Percentiles rank a stretch among this genome's conserved stretches.
phyloP scores from a whole-genome alignment of 2,113 vertebrate genomes.

The Alligator sinensis region DNA sequence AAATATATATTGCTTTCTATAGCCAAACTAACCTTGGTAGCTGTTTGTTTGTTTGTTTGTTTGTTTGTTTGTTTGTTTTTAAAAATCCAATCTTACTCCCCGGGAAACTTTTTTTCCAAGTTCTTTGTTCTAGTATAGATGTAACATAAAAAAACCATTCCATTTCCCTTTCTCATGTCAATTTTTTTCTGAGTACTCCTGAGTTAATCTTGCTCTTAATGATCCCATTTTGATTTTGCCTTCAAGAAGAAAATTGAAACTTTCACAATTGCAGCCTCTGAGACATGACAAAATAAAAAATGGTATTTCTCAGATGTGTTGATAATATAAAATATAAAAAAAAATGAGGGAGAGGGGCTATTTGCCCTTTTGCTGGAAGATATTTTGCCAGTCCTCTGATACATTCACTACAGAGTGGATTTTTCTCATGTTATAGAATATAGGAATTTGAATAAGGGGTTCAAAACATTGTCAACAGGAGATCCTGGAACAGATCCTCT shows the following conservation, averaged over 20 bases:
- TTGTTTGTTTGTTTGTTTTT: background rate
- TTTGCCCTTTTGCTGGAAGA: background rate
- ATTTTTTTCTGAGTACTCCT: background rate
- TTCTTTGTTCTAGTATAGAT: background rate
- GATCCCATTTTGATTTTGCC: background rate
- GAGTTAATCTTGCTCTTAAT: background rate
- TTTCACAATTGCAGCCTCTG: background rate
- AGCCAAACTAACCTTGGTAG: background rate
- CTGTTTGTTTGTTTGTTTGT: background rate
- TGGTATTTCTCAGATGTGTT: background rate
- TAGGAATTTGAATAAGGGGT: background rate
- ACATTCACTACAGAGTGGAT: background rate
- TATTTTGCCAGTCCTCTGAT: background rate
- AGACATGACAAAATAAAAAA: background rate
- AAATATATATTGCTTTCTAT: background rate
- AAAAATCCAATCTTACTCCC: background rate
- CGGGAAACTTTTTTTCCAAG: background rate
- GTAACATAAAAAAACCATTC: background rate
- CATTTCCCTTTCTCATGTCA: background rate
- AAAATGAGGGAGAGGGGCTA: rapidly evolving
- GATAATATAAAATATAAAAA: background rate
- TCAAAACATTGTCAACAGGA: background rate
- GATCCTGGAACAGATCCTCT: background rate
- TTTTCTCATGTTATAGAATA: background rate
- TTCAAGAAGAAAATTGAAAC: background rate